A percentile compares a stretch with the other conserved stretches of the same genome.
Conservation (phyloP, 64 coral and sea anemone genomes). For the Stichodactyla mertensii region DNA sequence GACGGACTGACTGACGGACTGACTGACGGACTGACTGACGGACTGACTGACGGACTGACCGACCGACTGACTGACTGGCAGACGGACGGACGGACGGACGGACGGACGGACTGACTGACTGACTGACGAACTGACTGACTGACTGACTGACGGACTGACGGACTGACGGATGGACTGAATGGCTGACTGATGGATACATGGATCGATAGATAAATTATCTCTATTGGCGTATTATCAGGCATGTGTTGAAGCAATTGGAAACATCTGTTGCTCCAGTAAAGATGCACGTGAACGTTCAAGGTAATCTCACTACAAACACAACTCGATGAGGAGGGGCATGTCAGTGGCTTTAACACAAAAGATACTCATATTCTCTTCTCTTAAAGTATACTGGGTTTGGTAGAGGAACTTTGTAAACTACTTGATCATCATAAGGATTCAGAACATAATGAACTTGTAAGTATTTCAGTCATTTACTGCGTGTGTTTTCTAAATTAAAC, state of each 20-base stretch:
- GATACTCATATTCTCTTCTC: neutral
- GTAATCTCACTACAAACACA: neutral
- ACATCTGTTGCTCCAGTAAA: slow-evolving; percentile 26
- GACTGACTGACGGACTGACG: no score
- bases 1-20: neutral
- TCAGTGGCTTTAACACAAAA: neutral
- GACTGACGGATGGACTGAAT: no score
- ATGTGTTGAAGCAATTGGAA: slow-evolving; percentile 4
- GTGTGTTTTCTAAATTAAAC: no score
- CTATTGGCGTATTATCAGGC: neutral
- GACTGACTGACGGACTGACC: no score
- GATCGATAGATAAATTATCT: no score
- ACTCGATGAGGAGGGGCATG: no score
- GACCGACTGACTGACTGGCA: no score
- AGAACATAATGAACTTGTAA: slow-evolving; percentile 12
- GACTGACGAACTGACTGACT: no score
- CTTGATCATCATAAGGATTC: neutral
- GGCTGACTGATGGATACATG: neutral
- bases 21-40: no score
- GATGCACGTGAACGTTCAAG: slow-evolving; percentile 8
- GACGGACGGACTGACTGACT: no score
- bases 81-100: no score
- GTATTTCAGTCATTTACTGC: neutral
- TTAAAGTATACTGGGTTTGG: neutral
- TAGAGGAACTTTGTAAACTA: slow-evolving; percentile 15